Evolutionary conservation across 2,888 invertebrate genomes (phyloP).

Genomic region (Prosopocoilus inquinatus): DNA sequence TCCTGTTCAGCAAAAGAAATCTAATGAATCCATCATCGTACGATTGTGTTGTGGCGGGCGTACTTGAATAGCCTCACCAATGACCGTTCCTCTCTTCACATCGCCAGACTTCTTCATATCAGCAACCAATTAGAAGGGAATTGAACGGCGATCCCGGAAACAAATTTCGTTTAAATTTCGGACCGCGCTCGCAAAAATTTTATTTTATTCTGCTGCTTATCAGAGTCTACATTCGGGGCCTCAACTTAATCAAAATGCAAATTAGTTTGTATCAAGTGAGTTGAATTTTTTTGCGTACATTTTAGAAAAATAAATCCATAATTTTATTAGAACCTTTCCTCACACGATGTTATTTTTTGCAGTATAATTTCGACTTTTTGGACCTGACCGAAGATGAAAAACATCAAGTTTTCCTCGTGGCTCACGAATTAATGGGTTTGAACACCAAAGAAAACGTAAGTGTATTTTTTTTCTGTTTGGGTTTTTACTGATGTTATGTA

Average conservation of each 20-base stretch:
- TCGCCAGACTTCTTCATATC: too few species aligned
- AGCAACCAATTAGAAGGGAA: too few species aligned
- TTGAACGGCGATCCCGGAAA: not conserved
- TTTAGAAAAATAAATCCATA: too few species aligned
- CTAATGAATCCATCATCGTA: too few species aligned
- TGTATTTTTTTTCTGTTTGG: too few species aligned
- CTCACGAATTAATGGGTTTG: not conserved
- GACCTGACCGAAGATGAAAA: not conserved
- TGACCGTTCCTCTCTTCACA: too few species aligned
- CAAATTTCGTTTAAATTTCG: conserved; percentile 3
- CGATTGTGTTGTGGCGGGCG: too few species aligned
- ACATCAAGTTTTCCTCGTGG: not conserved
- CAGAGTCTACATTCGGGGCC: not conserved
- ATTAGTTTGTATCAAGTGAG: conserved; percentile 5
- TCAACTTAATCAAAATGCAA: conserved; percentile 1
- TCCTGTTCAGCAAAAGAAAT: too few species aligned
- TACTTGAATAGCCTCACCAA: too few species aligned
- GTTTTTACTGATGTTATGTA: too few species aligned
- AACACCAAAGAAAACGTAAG: too few species aligned
- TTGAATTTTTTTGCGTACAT: not conserved
- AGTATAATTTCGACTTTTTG: not conserved
- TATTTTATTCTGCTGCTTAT: not conserved
- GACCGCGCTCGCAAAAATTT: not conserved
- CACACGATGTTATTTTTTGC: not conserved
- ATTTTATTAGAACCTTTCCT: not conserved